Percentiles rank a stretch among this genome's conserved stretches.
Conservation (phyloP, 2,113 vertebrate genomes). For the Thunnus maccoyii region DNA sequence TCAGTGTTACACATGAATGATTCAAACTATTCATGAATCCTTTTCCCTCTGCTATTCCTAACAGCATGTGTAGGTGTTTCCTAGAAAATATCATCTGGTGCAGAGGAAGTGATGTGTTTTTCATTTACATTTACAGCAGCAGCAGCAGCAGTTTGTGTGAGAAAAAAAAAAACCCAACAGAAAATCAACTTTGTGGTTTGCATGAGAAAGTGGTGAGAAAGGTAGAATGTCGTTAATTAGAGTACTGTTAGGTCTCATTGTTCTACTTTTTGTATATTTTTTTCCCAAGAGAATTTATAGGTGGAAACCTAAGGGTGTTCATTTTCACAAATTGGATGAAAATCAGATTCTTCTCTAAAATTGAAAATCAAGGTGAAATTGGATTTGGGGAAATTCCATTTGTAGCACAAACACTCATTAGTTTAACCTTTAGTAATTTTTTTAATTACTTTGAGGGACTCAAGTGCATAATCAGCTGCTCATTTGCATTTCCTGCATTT, state of each 20-base stretch:
- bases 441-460: constrained; percentile 48
- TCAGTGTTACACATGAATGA: constrained; percentile 43
- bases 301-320: neutral
- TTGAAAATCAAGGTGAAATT: constrained; percentile 27
- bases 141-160: constrained; percentile 37
- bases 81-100: constrained; percentile 74
- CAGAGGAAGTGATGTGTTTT: constrained; percentile 71
- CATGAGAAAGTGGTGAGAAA: constrained; percentile 23
- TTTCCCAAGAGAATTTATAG: neutral
- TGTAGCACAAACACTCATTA: constrained; percentile 21
- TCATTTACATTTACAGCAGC: constrained; percentile 66
- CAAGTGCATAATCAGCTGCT: constrained; percentile 38
- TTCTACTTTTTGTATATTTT: neutral
- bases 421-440: constrained; percentile 43
- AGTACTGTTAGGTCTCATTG: constrained; percentile 7
- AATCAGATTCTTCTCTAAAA: constrained; percentile 22
- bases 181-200: constrained; percentile 49
- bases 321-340: neutral
- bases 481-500: constrained; percentile 55
- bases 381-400: constrained; percentile 24
- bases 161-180: constrained; percentile 19
- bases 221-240: neutral
- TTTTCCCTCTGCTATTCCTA: constrained; percentile 36
- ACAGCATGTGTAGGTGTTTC: constrained; percentile 75
- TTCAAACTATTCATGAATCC: constrained; percentile 52